Evolutionary conservation across 2,797 vertebrate genomes (phyloP).

Genomic region (Pteronotus mesoamericanus): DNA sequence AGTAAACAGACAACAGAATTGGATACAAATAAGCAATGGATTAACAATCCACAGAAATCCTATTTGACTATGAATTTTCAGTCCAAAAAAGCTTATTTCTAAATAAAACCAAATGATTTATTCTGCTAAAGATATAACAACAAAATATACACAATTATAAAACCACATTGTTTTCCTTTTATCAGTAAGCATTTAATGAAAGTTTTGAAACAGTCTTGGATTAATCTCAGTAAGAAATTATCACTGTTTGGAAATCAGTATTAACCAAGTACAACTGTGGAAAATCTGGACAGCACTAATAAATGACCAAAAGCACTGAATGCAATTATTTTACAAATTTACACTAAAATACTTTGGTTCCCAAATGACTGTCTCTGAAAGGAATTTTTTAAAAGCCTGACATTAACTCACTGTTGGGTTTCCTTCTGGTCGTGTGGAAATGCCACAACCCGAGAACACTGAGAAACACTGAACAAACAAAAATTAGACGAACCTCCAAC

Average conservation of each 20-base stretch:
- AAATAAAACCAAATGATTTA: slow-evolving; percentile 69
- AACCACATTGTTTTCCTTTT: slow-evolving; percentile 61
- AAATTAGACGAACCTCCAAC: neutral
- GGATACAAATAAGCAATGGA: slow-evolving; percentile 82
- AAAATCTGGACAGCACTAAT: neutral
- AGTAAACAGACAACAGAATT: slow-evolving; percentile 81
- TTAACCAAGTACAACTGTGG: slow-evolving; percentile 6
- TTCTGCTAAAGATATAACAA: slow-evolving; percentile 62
- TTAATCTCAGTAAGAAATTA: slow-evolving; percentile 60
- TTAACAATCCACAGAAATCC: slow-evolving; percentile 78
- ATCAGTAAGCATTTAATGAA: slow-evolving; percentile 62
- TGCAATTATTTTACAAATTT: neutral
- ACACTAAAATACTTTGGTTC: slow-evolving; percentile 47
- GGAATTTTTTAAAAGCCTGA: neutral
- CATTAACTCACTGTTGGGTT: neutral
- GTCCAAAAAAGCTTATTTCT: slow-evolving; percentile 75
- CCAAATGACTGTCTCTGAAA: neutral
- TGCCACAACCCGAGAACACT: neutral
- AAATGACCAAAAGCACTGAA: neutral
- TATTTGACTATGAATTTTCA: slow-evolving; percentile 75
- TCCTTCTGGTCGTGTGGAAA: neutral
- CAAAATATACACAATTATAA: slow-evolving; percentile 76
- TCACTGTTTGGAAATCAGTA: slow-evolving; percentile 55
- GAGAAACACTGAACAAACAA: neutral
- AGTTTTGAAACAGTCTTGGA: slow-evolving; percentile 68